A percentile compares a stretch with the other conserved stretches of the same genome.
phyloP scores from a whole-genome alignment of 2,888 invertebrate genomes.

The Metallyticus violacea region DNA sequence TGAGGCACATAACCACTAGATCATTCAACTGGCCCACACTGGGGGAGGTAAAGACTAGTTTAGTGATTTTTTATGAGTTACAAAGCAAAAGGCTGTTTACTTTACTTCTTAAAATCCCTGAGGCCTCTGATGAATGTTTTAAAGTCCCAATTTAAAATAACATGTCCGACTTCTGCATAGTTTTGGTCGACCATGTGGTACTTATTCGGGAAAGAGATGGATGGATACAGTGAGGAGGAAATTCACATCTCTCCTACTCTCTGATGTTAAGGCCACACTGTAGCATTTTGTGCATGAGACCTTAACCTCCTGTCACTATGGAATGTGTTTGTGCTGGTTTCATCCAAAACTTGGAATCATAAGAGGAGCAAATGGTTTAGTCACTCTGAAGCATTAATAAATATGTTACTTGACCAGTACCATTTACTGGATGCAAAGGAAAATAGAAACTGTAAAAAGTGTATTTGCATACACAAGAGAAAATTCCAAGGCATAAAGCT shows the following conservation, averaged over 20 bases:
- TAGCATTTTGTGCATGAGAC: neutral
- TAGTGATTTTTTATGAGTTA: neutral
- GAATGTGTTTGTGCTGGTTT: neutral
- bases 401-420: neutral
- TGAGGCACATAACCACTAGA: constrained; percentile 11
- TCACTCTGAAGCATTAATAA: neutral
- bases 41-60: neutral
- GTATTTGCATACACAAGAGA: neutral
- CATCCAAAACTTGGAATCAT: neutral
- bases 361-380: no score
- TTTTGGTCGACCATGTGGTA: neutral
- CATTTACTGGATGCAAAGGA: neutral
- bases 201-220: neutral
- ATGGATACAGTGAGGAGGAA: neutral
- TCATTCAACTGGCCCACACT: neutral
- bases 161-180: neutral
- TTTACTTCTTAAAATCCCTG: neutral
- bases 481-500: neutral
- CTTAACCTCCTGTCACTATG: neutral
- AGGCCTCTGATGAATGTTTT: neutral
- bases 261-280: constrained; percentile 7
- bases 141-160: neutral
- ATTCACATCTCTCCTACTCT: neutral
- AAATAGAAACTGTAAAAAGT: neutral
- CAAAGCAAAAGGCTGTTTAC: constrained; percentile 1